Evolutionary conservation across 2,113 vertebrate genomes (phyloP).

Genomic region (Apaloderma vittatum): DNA sequence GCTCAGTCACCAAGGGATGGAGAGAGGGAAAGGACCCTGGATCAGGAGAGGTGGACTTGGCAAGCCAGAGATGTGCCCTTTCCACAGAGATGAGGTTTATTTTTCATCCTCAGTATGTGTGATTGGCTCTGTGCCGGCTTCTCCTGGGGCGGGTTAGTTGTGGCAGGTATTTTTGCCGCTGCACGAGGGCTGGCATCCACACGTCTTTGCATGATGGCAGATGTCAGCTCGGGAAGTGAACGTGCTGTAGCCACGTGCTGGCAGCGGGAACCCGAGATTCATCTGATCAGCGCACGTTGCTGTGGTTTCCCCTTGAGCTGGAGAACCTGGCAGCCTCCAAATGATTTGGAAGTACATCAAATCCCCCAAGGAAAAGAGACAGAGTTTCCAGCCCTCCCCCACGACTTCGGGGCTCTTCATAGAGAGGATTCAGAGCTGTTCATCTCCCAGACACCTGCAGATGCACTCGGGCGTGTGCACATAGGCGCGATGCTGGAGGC

Average conservation of each 20-base stretch:
- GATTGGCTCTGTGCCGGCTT: rapidly evolving
- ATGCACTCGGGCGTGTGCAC: neutral
- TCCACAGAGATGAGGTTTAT: neutral
- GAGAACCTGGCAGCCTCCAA: conserved; percentile 26
- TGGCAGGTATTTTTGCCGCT: neutral
- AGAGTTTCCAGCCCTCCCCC: neutral
- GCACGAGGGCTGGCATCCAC: neutral
- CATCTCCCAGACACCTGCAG: neutral
- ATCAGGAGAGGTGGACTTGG: neutral
- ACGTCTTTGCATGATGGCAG: neutral
- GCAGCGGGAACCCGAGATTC: neutral
- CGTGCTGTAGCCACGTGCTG: neutral
- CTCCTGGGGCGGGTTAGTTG: neutral
- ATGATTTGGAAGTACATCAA: conserved; percentile 51
- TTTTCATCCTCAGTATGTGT: rapidly evolving
- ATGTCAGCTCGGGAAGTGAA: neutral
- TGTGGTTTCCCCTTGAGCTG: neutral
- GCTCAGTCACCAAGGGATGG: neutral
- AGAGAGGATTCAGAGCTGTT: neutral
- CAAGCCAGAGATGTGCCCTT: neutral
- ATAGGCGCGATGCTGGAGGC: rapidly evolving
- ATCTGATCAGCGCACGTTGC: rapidly evolving
- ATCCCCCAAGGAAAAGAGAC: conserved; percentile 29
- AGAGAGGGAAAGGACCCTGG: neutral
- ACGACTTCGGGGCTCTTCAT: neutral